phyloP scores from a whole-genome alignment of 30 jellyfish, hydroid and myxozoan genomes.

The Hydractinia echinata region DNA sequence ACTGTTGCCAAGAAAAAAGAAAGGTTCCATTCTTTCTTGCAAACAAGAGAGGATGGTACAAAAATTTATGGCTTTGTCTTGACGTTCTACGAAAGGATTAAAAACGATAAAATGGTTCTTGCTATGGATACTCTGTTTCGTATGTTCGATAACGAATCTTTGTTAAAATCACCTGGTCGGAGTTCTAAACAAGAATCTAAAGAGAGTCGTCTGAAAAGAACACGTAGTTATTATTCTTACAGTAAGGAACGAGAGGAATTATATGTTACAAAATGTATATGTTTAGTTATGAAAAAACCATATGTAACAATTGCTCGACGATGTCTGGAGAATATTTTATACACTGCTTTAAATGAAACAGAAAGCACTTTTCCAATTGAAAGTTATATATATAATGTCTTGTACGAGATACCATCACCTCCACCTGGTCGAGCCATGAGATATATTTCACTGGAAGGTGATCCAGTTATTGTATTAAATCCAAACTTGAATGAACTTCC shows the following conservation, averaged over 20 bases:
- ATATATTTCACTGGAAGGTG: slow-evolving; percentile 59
- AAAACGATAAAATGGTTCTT: slow-evolving; percentile 51
- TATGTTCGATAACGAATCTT: slow-evolving; percentile 54
- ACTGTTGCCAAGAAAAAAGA: slow-evolving; percentile 41
- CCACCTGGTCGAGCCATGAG: slow-evolving; percentile 94
- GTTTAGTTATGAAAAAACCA: slow-evolving; percentile 88
- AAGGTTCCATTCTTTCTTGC: slow-evolving; percentile 80
- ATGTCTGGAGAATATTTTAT: slow-evolving; percentile 55
- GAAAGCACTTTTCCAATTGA: slow-evolving; percentile 57
- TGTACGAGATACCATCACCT: slow-evolving; percentile 88
- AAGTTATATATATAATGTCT: slow-evolving; percentile 61
- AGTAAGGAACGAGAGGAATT: slow-evolving; percentile 38
- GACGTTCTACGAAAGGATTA: slow-evolving; percentile 73
- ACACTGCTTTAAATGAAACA: slow-evolving; percentile 58
- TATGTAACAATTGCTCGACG: slow-evolving; percentile 62
- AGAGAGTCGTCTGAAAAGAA: slow-evolving; percentile 11
- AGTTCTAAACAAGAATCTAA: background rate
- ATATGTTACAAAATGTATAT: slow-evolving; percentile 69
- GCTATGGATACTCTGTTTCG: slow-evolving; percentile 76
- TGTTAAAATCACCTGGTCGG: background rate
- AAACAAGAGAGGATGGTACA: slow-evolving; percentile 94
- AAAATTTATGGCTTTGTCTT: slow-evolving; percentile 77
- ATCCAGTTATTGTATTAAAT: slow-evolving; percentile 60
- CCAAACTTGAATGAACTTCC: slow-evolving; percentile 83
- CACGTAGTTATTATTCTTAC: slow-evolving; percentile 33